Evolutionary conservation across 1,140 invertebrate species (phyloP), one percentile per base, ranked within the genome.

Genomic region (Liolophura sinensis): DNA sequence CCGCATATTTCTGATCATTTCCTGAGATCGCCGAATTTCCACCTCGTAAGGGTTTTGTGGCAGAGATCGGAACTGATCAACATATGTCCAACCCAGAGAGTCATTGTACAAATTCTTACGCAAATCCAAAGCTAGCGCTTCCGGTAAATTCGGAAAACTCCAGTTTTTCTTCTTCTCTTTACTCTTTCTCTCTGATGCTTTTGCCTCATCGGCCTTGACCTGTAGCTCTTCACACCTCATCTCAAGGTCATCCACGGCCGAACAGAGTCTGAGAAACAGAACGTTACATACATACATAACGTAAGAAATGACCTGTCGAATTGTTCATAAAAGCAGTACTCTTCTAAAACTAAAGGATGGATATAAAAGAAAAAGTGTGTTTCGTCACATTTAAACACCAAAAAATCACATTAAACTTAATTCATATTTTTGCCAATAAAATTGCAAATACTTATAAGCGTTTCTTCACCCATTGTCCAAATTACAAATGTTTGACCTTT

Each of bases 1-100:
- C 73, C 89, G 90, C 15, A 88, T 84, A 63, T 91, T 88, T 76
- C 90, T 88, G 52, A 93, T 76, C 68, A 90, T 89, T 73, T 88
- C 88, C 71, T 90, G 87, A 48, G 92, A 80, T 68, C 89, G 89
- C 52, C 90, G 81, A 67, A 93, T 84, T 88, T 77, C 89, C 68
- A 88, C 85, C 72, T 91, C 89, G 60, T 73, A 76, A 59, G 78
- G 77, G 67, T 82, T 80, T 16, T 79, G 65, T 16, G 78, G 78
- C 60, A 79, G 68, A 57, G 73, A 72, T 67, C 78, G 76, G 54
- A 78, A 77, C 31, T 76, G 70, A 48, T 76, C 73, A 55, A 71
- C 74, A 24, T 77, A 69, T 22, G 75, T 78, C 78, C 76, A 79
- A 1, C 69, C 68, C 27, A 76, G 66, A 54, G 77, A 74, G 47